A percentile compares a stretch with the other conserved stretches of the same genome.
phyloP scores from a whole-genome alignment of 2,888 invertebrate genomes.

The Tinea pellionella region DNA sequence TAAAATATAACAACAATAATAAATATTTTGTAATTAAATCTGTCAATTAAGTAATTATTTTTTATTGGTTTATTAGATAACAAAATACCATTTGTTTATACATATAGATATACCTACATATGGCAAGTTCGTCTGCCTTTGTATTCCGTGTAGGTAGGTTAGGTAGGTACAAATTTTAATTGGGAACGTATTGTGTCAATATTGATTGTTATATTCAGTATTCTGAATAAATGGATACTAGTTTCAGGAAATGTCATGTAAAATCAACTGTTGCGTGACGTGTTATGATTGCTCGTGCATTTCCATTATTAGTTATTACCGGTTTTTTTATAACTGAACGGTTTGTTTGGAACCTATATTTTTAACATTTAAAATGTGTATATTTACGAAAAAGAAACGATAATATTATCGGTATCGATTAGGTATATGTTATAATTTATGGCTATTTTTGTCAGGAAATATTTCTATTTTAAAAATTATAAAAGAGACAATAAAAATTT shows the following conservation, averaged over 20 bases:
- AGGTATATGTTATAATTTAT: no score
- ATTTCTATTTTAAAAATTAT: not conserved
- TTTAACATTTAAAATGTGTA: no score
- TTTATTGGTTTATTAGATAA: no score
- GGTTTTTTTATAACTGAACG: no score
- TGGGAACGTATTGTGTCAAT: not conserved
- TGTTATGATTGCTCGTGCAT: not conserved
- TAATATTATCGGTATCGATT: no score
- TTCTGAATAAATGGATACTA: not conserved
- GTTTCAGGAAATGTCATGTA: conserved; percentile 1
- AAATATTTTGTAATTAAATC: no score
- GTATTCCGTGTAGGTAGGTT: not conserved
- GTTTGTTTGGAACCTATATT: no score
- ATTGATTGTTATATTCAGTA: not conserved
- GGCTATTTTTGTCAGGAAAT: no score
- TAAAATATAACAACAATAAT: no score
- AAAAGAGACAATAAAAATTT: not conserved
- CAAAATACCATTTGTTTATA: not conserved
- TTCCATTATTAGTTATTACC: not conserved
- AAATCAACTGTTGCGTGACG: conserved; percentile 1
- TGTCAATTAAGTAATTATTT: no score
- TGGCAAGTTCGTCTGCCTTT: not conserved
- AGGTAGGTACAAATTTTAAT: not conserved
- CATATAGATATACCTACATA: not conserved
- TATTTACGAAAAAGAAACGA: no score